Conservation (phyloP, 2,113 vertebrate genomes). For the Salvelinus namaycush region DNA sequence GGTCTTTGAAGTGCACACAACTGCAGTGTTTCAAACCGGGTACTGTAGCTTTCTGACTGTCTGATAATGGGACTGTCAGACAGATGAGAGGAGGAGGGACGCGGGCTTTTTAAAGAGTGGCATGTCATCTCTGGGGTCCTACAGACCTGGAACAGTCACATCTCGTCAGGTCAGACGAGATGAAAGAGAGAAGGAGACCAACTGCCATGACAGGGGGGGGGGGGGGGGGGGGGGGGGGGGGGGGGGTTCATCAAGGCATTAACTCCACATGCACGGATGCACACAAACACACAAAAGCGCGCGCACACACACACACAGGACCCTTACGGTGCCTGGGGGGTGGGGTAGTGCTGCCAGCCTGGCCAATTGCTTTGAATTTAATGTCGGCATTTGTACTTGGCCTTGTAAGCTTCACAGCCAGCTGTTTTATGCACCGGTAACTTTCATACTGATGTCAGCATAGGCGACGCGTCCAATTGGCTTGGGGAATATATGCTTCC, state of each 20-base stretch:
- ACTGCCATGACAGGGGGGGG: slow-evolving; percentile 14
- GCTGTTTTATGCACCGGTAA: too few species aligned
- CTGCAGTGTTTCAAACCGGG: slow-evolving; percentile 24
- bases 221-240: too few species aligned
- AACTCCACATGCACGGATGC: too few species aligned
- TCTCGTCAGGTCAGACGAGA: slow-evolving; percentile 53
- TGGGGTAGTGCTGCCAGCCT: too few species aligned
- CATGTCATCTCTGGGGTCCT: slow-evolving; percentile 36
- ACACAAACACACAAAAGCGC: too few species aligned
- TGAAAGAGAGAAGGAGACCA: slow-evolving; percentile 48
- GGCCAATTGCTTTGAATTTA: too few species aligned
- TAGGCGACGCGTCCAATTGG: too few species aligned
- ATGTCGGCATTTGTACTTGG: too few species aligned
- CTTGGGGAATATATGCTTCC: too few species aligned
- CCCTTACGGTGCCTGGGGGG: neutral
- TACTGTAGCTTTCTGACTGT: slow-evolving; percentile 36
- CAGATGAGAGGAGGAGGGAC: slow-evolving; percentile 2
- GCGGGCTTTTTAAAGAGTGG: slow-evolving; percentile 43
- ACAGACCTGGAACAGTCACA: slow-evolving; percentile 49
- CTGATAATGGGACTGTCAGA: slow-evolving; percentile 36
- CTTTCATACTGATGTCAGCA: too few species aligned
- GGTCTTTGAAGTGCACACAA: slow-evolving; percentile 47
- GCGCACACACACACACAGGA: too few species aligned
- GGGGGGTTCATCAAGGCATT: neutral
- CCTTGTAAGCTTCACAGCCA: too few species aligned